phyloP scores from a whole-genome alignment of 2,888 invertebrate genomes.

The Sarcophaga subvicina region DNA sequence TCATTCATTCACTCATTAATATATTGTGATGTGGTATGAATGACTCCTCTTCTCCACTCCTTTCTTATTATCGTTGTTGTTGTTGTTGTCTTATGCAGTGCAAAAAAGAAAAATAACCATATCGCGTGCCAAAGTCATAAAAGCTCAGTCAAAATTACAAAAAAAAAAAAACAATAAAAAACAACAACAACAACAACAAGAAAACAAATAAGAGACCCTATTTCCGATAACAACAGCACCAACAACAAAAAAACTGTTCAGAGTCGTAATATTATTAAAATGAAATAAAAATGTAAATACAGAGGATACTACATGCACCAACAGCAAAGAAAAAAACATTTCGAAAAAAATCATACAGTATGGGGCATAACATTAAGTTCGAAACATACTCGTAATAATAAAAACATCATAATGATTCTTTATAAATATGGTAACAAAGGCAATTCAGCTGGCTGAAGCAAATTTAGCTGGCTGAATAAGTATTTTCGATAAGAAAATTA shows the following conservation, averaged over 20 bases:
- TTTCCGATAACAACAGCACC: constrained; percentile 44
- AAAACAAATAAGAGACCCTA: constrained; percentile 27
- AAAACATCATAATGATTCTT: no score
- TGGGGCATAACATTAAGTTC: not conserved
- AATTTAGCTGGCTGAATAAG: no score
- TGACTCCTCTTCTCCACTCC: not conserved
- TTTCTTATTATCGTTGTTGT: not conserved
- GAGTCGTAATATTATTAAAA: constrained; percentile 48
- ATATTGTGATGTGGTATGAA: not conserved
- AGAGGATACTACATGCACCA: not conserved
- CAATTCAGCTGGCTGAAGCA: no score
- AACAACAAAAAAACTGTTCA: constrained; percentile 15
- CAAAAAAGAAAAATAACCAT: constrained; percentile 51
- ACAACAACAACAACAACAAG: not conserved
- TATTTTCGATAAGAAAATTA: no score
- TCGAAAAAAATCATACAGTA: constrained; percentile 1
- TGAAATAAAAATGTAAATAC: constrained; percentile 52
- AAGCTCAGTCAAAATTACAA: constrained; percentile 61
- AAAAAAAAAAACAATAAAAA: constrained; percentile 1
- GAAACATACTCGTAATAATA: no score
- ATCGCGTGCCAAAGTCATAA: constrained; percentile 68
- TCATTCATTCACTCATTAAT: not conserved
- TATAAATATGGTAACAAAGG: no score
- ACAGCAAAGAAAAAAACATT: not conserved
- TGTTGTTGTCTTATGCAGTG: constrained; percentile 19